Evolutionary conservation across 2,797 vertebrate species (phyloP), one percentile per base, ranked within the genome.

Genomic region (Gallinago stenura): DNA sequence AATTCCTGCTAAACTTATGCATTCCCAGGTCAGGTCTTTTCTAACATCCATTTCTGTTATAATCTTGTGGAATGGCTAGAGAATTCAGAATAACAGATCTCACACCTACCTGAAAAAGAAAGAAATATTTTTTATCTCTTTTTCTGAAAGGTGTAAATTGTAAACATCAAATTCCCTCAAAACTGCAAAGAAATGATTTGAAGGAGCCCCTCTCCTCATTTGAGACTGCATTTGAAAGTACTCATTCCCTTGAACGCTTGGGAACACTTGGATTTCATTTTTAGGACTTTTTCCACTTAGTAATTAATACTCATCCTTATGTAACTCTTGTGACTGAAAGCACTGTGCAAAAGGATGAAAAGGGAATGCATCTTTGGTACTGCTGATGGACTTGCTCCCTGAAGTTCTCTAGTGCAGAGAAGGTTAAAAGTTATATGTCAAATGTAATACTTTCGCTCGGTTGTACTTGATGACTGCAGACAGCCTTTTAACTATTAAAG

Each of bases 231-330:
- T 37, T 80, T 61, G 83, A 58, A 60, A 62, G 31, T 8, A 30
- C 15, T 39, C 24, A 12, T 45, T 81, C 66, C 58, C 10, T 61
- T 48, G 70, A 72, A 68, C 72, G 46, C 43, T 89, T 89, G 18
- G 46, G 41, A 90, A 22, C 30, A 30, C 35, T 60, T 54, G 51
- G 30, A 28, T 89, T 87, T 65, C 12, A 24, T 64, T 83, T 64
- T 70, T 41, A 83, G 61, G 39, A 25, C n/a, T 65, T 88, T 88
- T 88, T 93, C 72, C 70, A 72, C 62, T 93, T 48, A 33, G 60
- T 72, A 84, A 89, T 92, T 89, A 93, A 89, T 80, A 60, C 9
- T 79, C 5, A 24, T 71, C 45, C 30, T 90, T 93, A 69, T 62
- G 25, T 91, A 87, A 84, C 37, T 46, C 26, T 81, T 75, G 28